Evolutionary conservation across 2,797 vertebrate genomes (phyloP).

Genomic region (Onychomys arenicola): DNA sequence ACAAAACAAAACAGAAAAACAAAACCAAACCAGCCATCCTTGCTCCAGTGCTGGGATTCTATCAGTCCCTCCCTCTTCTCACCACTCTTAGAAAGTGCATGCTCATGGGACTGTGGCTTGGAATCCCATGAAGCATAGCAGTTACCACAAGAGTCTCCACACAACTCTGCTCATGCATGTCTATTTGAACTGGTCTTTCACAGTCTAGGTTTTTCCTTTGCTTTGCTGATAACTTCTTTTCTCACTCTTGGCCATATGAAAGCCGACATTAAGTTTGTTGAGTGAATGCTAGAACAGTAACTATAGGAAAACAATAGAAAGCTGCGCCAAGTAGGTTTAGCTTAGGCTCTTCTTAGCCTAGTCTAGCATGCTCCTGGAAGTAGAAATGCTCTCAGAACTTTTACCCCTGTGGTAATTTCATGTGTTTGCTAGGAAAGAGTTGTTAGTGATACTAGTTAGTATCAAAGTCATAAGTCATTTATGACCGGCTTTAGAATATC

Average conservation of each 20-base stretch:
- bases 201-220: background rate
- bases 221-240: conserved; percentile 30
- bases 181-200: background rate
- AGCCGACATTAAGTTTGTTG: background rate
- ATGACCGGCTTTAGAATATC: background rate
- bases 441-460: background rate
- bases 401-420: background rate
- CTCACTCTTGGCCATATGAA: background rate
- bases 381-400: background rate
- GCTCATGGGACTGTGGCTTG: conserved; percentile 22
- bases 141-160: background rate
- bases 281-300: background rate
- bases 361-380: background rate
- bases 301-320: background rate
- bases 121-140: background rate
- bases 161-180: background rate
- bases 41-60: background rate
- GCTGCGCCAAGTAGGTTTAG: background rate
- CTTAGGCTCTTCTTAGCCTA: background rate
- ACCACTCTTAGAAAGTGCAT: background rate
- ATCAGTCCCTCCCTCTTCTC: background rate
- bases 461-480: background rate
- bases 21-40: background rate
- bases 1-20: background rate
- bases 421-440: conserved; percentile 25